A percentile compares a stretch with the other conserved stretches of the same genome.
Evolutionary conservation across 2,888 invertebrate genomes (phyloP).

Genomic region (Chirona hameri): DNA sequence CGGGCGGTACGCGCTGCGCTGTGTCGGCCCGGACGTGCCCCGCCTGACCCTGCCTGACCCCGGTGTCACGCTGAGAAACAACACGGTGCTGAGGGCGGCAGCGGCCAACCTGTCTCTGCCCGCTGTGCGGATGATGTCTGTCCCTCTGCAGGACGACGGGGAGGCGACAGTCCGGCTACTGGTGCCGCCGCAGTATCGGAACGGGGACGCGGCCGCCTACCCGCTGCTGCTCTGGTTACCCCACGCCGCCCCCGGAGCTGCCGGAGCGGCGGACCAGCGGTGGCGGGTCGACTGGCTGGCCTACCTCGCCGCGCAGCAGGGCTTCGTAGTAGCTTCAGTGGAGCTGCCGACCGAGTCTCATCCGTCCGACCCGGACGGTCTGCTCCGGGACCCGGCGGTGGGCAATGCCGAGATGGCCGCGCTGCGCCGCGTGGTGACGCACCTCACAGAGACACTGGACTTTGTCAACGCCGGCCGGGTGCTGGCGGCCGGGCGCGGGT

Average conservation of each 20-base stretch:
- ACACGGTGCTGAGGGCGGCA: slow-evolving; percentile 68
- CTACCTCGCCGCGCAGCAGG: slow-evolving; percentile 84
- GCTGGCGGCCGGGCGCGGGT: slow-evolving; percentile 95
- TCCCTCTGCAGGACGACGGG: slow-evolving; percentile 78
- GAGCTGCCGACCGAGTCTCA: slow-evolving; percentile 61
- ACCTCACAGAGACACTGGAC: slow-evolving; percentile 77
- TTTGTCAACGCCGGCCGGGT: slow-evolving; percentile 84
- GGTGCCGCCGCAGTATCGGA: slow-evolving; percentile 62
- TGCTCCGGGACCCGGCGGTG: slow-evolving; percentile 64
- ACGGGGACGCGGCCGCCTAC: background rate
- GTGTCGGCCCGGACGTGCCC: slow-evolving; percentile 86
- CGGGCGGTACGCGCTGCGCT: slow-evolving; percentile 75
- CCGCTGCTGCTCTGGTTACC: background rate
- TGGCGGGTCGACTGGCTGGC: slow-evolving; percentile 79
- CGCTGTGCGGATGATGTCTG: slow-evolving; percentile 73
- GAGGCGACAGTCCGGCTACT: slow-evolving; percentile 82
- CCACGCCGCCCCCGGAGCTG: background rate
- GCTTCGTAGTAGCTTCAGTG: slow-evolving; percentile 79
- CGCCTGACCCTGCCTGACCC: slow-evolving; percentile 53
- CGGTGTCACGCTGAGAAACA: slow-evolving; percentile 60
- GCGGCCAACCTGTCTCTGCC: slow-evolving; percentile 68
- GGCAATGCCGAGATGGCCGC: slow-evolving; percentile 89
- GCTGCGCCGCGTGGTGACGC: slow-evolving; percentile 60
- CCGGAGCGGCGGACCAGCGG: background rate
- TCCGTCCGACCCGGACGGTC: slow-evolving; percentile 69